Evolutionary conservation across 2,797 vertebrate genomes (phyloP).

Genomic region (Melanotaenia pygmaea): DNA sequence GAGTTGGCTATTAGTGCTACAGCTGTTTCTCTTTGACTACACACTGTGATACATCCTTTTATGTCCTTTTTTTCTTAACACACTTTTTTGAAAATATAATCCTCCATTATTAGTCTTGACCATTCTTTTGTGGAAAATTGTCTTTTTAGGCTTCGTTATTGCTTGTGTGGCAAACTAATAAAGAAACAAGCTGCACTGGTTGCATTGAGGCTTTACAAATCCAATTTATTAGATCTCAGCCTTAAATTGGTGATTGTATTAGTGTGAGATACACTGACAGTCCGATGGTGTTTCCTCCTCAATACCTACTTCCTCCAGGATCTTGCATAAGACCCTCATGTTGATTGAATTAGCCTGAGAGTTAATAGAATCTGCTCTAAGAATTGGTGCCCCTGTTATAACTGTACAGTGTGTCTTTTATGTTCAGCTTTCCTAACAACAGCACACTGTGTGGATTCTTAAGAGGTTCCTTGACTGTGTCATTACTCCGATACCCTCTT

Average conservation of each 20-base stretch:
- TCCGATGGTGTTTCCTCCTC: conserved; percentile 71
- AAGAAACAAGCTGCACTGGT: conserved; percentile 38
- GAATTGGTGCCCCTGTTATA: conserved; percentile 62
- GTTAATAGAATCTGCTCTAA: conserved; percentile 72
- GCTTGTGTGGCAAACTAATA: conserved; percentile 27
- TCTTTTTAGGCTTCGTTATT: background rate
- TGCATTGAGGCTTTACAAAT: conserved; percentile 33
- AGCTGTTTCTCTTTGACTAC: background rate
- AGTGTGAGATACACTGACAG: conserved; percentile 57
- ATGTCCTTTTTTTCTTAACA: background rate
- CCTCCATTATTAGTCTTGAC: background rate
- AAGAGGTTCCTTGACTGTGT: conserved; percentile 50
- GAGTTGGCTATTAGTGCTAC: background rate
- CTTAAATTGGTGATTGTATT: conserved; percentile 64
- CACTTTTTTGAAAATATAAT: background rate
- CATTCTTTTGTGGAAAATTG: background rate
- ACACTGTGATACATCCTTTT: too few relatives aligned
- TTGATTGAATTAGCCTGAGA: conserved; percentile 74
- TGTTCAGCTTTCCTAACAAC: conserved; percentile 55
- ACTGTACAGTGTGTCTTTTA: conserved; percentile 60
- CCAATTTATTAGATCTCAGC: conserved; percentile 50
- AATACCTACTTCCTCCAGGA: conserved; percentile 73
- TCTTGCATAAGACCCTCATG: conserved; percentile 66
- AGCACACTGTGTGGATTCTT: conserved; percentile 58
- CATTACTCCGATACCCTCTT: conserved; percentile 33